A percentile compares a stretch with the other conserved stretches of the same genome.
Evolutionary conservation across 2,888 invertebrate species (phyloP).

Genomic region (Zaprionus bogoriensis): DNA sequence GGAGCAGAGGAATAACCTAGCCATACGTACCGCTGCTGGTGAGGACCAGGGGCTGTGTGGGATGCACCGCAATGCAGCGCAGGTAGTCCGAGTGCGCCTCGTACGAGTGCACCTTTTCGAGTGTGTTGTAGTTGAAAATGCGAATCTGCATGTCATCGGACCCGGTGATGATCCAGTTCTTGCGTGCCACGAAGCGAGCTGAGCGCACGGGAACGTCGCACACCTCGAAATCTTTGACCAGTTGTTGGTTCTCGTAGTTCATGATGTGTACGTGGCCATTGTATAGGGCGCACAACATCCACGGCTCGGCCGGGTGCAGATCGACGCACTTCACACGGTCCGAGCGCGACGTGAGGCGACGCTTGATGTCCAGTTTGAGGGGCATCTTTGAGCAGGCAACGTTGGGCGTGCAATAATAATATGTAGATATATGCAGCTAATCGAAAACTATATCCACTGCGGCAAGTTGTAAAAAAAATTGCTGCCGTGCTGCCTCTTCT

Average conservation of each 20-base stretch:
- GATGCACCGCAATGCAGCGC: conserved; percentile 97
- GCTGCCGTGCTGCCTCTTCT: conserved; percentile 45
- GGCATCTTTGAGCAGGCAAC: conserved; percentile 85
- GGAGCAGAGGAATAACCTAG: background rate
- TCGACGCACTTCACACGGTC: conserved; percentile 99
- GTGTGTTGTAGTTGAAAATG: conserved; percentile 98
- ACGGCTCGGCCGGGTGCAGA: conserved; percentile 98
- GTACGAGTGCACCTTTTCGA: conserved; percentile 96
- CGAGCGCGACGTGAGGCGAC: conserved; percentile 97
- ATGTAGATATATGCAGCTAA: conserved; percentile 20
- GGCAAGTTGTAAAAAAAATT: conserved; percentile 54
- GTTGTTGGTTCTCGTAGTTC: conserved; percentile 97
- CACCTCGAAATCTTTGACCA: conserved; percentile 94
- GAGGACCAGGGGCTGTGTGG: conserved; percentile 97
- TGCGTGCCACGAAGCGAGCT: conserved; percentile 97
- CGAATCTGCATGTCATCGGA: conserved; percentile 98
- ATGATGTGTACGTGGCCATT: conserved; percentile 99
- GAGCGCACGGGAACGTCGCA: conserved; percentile 98
- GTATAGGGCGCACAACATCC: conserved; percentile 99
- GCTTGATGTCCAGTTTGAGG: conserved; percentile 97
- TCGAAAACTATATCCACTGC: conserved; percentile 39
- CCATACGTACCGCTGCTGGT: conserved; percentile 94
- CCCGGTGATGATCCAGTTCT: conserved; percentile 99
- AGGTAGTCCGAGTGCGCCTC: conserved; percentile 99
- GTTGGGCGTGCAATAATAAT: conserved; percentile 18